Evolutionary conservation across 2,888 invertebrate genomes (phyloP), one percentile per base, ranked within the genome.

Genomic region (Dysmachus trigonus): DNA sequence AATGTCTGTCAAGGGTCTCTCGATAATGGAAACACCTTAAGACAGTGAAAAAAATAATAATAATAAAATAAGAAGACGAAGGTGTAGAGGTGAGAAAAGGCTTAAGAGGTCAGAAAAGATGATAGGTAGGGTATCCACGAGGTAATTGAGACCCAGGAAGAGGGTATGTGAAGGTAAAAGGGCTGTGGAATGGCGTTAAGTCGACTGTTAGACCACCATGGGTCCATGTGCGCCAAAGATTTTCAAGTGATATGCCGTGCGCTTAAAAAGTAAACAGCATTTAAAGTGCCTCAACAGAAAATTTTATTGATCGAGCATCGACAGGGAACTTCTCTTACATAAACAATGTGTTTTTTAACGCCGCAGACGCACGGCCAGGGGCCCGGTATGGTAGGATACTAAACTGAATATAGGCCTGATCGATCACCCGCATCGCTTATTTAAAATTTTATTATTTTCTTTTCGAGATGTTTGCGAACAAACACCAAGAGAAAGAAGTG

Each of bases 241-340:
- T 47, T 10, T 47, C n/a, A 47, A 47, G 47, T 47, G 47, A 47
- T 47, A 47, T n/a, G n/a, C 47, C 47, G 47, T 47, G n/a, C 47
- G 47, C 47, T 8, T 31, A 81, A 53, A 81, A 81, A 33, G 53
- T 33, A 62, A 81, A 62, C 81, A 62, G 4, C 22, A 81, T 53
- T 53, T 41, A 76, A 76, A 76, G 81, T 53, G 62, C 53, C 81
- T 27, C 22, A 62, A 62, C 31, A 81, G 8, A 33, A 51, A 47
- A n/a, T 41, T 51, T 31, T 79, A 81, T 81, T 81, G 81, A 81
- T 81, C 33, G 53, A 81, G 13, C 53, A 81, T 81, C 33, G 81
- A 53, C 81, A 53, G 18, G 31, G 81, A 53, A 53, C 38, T 51
- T 15, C 22, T 41, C 51, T 79, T 81, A 18, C 62, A 10, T 81